Evolutionary conservation across 2,888 invertebrate genomes (phyloP).

Genomic region (Microctonus hyperodae): DNA sequence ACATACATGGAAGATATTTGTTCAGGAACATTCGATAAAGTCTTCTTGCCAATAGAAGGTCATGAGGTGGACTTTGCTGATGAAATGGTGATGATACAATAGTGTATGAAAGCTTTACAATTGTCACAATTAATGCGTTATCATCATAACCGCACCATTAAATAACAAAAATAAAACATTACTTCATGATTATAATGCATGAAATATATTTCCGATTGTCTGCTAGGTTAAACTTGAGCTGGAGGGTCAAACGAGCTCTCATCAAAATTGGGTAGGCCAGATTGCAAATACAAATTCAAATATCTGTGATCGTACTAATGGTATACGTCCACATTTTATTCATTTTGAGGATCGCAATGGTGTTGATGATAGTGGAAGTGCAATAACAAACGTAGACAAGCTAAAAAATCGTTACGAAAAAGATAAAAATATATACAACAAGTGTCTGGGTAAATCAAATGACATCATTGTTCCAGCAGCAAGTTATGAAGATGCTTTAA

Average conservation of each 20-base stretch:
- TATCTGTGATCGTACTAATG: constrained; percentile 4
- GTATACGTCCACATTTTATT: constrained; percentile 1
- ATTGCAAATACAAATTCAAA: constrained; percentile 40
- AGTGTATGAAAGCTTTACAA: constrained; percentile 21
- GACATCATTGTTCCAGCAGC: constrained; percentile 12
- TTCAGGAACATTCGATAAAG: constrained; percentile 57
- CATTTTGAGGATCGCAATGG: background rate
- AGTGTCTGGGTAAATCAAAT: background rate
- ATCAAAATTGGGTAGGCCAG: constrained; percentile 56
- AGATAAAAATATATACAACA: background rate
- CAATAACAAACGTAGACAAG: background rate
- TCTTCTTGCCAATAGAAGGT: constrained; percentile 58
- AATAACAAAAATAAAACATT: background rate
- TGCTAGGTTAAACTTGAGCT: constrained; percentile 57
- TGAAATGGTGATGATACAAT: constrained; percentile 54
- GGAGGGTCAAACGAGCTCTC: constrained; percentile 52
- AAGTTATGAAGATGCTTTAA: constrained; percentile 19
- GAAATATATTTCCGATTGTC: constrained; percentile 7
- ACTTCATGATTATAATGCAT: background rate
- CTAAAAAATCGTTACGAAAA: constrained; percentile 2
- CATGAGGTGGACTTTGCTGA: constrained; percentile 58
- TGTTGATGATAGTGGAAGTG: background rate
- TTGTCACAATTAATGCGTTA: background rate
- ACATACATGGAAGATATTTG: constrained; percentile 61
- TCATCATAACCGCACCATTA: background rate